phyloP scores from a whole-genome alignment of 1,140 invertebrate species.

The Orius laevigatus region DNA sequence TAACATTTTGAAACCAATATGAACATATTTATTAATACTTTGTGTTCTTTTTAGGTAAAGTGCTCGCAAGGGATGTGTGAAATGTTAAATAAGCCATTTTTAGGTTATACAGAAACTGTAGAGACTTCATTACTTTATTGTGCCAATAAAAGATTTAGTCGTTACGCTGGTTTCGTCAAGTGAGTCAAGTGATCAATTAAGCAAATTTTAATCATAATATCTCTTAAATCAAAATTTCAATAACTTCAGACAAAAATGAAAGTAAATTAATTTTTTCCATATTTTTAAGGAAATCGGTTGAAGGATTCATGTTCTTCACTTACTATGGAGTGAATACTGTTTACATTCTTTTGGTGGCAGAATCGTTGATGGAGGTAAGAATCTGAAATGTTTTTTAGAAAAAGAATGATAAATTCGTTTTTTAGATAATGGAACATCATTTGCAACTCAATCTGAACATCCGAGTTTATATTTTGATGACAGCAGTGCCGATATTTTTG shows the following conservation, averaged over 20 bases:
- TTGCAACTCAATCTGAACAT: conserved; percentile 24
- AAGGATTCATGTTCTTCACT: conserved; percentile 18
- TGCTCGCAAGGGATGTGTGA: conserved; percentile 54
- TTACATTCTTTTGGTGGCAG: conserved; percentile 54
- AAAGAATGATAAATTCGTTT: background rate
- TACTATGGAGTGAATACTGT: conserved; percentile 46
- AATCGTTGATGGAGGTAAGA: conserved; percentile 45
- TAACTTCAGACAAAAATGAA: no score
- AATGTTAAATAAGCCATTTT: conserved; percentile 42
- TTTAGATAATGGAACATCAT: conserved; percentile 35
- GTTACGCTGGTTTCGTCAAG: conserved; percentile 13
- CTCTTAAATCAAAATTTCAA: background rate
- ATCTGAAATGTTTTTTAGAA: background rate
- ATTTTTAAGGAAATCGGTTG: conserved; percentile 16
- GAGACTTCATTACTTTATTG: conserved; percentile 50
- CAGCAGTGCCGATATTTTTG: conserved; percentile 38
- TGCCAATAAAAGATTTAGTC: conserved; percentile 11
- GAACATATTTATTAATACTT: no score
- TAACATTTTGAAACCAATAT: no score
- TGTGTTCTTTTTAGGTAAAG: conserved; percentile 38
- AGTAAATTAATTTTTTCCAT: conserved; percentile 16
- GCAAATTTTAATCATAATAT: background rate
- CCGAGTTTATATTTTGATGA: conserved; percentile 36
- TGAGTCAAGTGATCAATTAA: no score
- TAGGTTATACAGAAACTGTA: conserved; percentile 64